Base-by-base conservation (phyloP, 2,113 vertebrate species). In the Proterorhinus semilunaris region DNA sequence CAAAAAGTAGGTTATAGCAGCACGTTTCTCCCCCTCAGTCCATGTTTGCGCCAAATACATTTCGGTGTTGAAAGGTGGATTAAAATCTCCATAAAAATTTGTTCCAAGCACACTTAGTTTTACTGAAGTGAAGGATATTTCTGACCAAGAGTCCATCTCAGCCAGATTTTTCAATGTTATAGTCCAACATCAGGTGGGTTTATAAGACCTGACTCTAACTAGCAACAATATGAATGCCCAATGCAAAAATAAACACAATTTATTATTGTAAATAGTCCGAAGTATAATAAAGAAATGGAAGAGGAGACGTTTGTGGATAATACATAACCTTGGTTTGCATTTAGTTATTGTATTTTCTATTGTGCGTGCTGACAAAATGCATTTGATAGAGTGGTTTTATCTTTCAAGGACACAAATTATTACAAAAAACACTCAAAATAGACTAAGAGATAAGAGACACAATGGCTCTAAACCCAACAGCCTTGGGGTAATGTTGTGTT, bases 341-440 rank as follows among this genome's bases (percentile, higher is more conserved):
- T 42, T 42, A 36, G 21, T 57, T 12, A 21, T 27, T 3, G 27
- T 21, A 54, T 54, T 9, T 42, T 55, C 9, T 10, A 55, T 55
- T 58, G 27, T 58, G 55, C 2, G 8, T 17, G 4, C 53, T 55
- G 17, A 55, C 53, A 61, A 45, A 45, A 61, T 61, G 42, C 36
- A 59, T 59, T 43, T 43, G 12, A 44, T 61, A 44, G 42, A 43
- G 36, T 61, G 58, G 42, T 61, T 45, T 44, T 44, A 61, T 42
- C 42, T 61, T 44, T 61, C 42, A 61, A 61, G 58, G 12, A 61
- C n/a, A 61, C 3, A 61, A 61, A 61, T 15, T 43, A 44, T 15
- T n/a, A 44, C 58, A 61, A 61, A 17, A 61, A 44, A 59, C 6
- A 43, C 42, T 61, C 7, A 8, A 61, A 61, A 44, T 13, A 44